Evolutionary conservation across 2,797 vertebrate species (phyloP).

Genomic region (Otolemur crassicaudatus): DNA sequence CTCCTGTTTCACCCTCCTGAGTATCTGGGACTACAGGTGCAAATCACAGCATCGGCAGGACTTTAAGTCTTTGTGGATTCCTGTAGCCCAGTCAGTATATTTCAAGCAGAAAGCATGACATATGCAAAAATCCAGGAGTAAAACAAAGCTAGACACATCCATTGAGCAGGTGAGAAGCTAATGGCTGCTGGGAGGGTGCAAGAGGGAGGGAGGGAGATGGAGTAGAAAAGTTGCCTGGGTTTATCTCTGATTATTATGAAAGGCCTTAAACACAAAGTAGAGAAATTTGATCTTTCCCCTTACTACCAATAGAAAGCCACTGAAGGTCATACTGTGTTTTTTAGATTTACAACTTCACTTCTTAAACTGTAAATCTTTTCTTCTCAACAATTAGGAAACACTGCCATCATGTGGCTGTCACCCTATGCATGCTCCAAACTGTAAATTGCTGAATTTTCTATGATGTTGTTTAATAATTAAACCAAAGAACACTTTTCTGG

Average conservation of each 20-base stretch:
- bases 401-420: slow-evolving; percentile 73
- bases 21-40: not conserved
- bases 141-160: not conserved
- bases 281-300: not conserved
- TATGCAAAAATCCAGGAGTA: not conserved
- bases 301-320: not conserved
- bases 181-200: not conserved
- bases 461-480: slow-evolving; percentile 20
- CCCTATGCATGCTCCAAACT: not conserved
- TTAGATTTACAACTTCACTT: slow-evolving; percentile 3
- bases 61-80: not conserved
- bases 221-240: not conserved
- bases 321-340: not conserved
- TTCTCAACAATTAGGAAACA: slow-evolving; percentile 68
- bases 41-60: not conserved
- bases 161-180: not conserved
- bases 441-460: not conserved
- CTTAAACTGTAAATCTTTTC: not conserved
- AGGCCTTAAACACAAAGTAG: not conserved
- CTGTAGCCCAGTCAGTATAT: not conserved
- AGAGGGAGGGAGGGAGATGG: not conserved
- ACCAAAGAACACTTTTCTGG: not conserved
- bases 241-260: not conserved
- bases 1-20: not conserved
- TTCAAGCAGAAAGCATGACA: not conserved